Evolutionary conservation across 2,797 vertebrate genomes (phyloP).

Genomic region (Lophotriccus pileatus): DNA sequence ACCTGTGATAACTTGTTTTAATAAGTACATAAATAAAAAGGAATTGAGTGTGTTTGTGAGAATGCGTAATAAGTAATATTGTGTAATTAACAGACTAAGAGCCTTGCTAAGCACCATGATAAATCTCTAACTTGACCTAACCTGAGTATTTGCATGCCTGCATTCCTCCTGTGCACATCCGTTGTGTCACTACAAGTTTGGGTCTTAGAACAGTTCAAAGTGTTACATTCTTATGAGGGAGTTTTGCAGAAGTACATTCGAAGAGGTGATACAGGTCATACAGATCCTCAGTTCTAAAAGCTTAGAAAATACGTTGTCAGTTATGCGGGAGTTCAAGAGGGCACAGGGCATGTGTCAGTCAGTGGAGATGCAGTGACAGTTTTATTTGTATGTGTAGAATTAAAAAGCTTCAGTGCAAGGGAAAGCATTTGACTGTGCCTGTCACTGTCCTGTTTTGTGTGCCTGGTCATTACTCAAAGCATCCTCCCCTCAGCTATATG

Average conservation of each 20-base stretch:
- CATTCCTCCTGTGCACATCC: not conserved
- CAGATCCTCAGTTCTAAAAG: not conserved
- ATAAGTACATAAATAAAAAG: not conserved
- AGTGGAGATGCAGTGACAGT: not conserved
- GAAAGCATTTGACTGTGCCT: not conserved
- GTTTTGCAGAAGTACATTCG: not conserved
- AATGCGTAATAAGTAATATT: not conserved
- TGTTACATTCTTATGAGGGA: not conserved
- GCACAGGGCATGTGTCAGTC: not conserved
- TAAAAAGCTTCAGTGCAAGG: not conserved
- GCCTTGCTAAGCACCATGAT: not conserved
- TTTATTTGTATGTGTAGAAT: not conserved
- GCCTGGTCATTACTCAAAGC: not conserved
- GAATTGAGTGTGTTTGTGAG: not conserved
- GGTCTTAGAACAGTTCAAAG: not conserved
- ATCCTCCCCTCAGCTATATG: not conserved
- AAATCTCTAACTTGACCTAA: not conserved
- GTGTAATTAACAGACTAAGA: conserved; percentile 1
- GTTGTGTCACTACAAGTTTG: not conserved
- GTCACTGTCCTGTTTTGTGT: not conserved
- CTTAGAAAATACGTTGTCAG: not conserved
- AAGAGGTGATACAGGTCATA: not conserved
- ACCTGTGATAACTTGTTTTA: not conserved
- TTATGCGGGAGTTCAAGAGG: not conserved
- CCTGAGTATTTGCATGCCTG: not conserved